Base-by-base conservation (phyloP, 2,797 vertebrate species). In the Chiroxiphia lanceolata region DNA sequence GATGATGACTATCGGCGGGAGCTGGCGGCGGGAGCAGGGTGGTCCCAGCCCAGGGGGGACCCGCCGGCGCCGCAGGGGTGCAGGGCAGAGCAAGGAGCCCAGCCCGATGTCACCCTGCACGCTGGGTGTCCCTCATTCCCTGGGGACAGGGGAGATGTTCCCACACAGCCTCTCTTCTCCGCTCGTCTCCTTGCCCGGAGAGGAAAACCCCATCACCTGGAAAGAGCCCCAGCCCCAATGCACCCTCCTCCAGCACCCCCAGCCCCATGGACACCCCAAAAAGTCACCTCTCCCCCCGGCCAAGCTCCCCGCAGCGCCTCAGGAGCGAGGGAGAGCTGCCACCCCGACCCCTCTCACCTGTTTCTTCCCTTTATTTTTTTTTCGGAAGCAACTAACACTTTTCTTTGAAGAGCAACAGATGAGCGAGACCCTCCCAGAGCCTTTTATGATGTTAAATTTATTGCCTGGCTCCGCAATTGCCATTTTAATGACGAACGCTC, bases 361-460 rank as follows among this genome's bases (percentile, higher is more conserved):
- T 21, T 74, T 80, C 82, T 77, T 83, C 60, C 67, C 45, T 33
- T n/a, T 48, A 11, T 59, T 78, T 48, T 78, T 78, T 72, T 76
- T 76, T 77, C 34, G 4, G 91, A 88, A 93, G 85, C 85, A 64
- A 81, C 64, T 77, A 78, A 83, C 72, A 68, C 67, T 95, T 88
- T 86, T 67, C 85, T 94, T 94, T 90, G 86, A 91, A 90, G 94
- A 93, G 95, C 94, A 97, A 95, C 90, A 93, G 92, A 95, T 87
- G 92, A 97, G 74, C 18, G 7, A 71, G 87, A 93, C 77, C 91
- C 91, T 96, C 90, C 82, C 93, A 31, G 90, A 34, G 72, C 77
- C 90, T 96, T 95, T 95, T 96, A 94, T 81, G 90, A 88, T 72
- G 93, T 87, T 95, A 90, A 95, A 93, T 96, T 91, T 96, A 95